A percentile compares a stretch with the other conserved stretches of the same genome.
phyloP scores from a whole-genome alignment of 1,140 invertebrate genomes.

The Drosophila pallidifrons region DNA sequence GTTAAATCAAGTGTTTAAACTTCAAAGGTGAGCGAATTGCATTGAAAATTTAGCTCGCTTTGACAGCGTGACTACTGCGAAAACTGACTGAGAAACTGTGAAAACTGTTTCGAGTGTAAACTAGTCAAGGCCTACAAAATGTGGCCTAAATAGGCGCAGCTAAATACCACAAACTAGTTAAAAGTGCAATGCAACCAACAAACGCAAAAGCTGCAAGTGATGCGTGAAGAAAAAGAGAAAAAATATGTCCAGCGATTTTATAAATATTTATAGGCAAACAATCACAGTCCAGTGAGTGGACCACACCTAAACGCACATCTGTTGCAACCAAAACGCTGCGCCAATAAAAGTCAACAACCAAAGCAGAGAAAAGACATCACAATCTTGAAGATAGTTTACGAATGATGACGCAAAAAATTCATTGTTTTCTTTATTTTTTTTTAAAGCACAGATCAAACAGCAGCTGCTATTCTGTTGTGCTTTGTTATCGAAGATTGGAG shows the following conservation, averaged over 20 bases:
- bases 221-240: conserved; percentile 17
- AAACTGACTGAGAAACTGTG: no score
- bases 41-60: background rate
- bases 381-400: background rate
- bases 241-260: background rate
- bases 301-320: conserved; percentile 8
- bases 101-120: background rate
- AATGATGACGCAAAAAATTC: conserved; percentile 8
- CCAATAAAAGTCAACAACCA: conserved; percentile 17
- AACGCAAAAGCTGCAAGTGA: conserved; percentile 33
- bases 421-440: no score
- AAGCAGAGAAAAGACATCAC: background rate
- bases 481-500: background rate
- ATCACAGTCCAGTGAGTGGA: no score
- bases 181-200: conserved; percentile 34
- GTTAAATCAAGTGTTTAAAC: conserved; percentile 13
- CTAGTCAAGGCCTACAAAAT: conserved; percentile 22
- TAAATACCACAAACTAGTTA: conserved; percentile 37
- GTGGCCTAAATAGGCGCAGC: conserved; percentile 25
- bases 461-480: background rate
- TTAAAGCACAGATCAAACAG: background rate
- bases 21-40: conserved; percentile 48
- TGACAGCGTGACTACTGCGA: background rate
- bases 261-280: conserved; percentile 16
- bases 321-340: conserved; percentile 19